phyloP scores from a whole-genome alignment of 1,140 invertebrate species.

The Drosophila leontia region DNA sequence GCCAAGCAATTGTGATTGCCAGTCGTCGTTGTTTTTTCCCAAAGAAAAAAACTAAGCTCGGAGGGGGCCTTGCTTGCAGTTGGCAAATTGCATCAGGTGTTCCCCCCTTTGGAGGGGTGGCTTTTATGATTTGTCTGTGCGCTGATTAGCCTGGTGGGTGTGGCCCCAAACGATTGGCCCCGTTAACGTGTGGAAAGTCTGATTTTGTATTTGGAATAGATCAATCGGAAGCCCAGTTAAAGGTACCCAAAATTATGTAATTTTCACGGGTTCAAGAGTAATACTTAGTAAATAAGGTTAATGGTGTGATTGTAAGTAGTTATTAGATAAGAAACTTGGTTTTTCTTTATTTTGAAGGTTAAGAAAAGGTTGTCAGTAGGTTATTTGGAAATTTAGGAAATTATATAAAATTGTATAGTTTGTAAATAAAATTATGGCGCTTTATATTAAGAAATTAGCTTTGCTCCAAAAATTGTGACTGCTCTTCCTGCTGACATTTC shows the following conservation, averaged over 20 bases:
- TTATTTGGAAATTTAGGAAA: not conserved
- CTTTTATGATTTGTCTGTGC: conserved; percentile 74
- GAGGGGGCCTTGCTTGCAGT: conserved; percentile 47
- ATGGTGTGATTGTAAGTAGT: not conserved
- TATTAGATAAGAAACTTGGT: not conserved
- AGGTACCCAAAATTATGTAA: conserved; percentile 10
- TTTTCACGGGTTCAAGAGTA: not conserved
- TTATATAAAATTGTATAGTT: not conserved
- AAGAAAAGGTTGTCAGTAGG: too few relatives aligned
- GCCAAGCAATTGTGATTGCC: conserved; percentile 80
- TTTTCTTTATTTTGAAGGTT: not conserved
- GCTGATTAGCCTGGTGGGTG: conserved; percentile 73
- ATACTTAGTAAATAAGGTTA: conserved; percentile 13
- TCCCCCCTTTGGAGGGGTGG: conserved; percentile 22
- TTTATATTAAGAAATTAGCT: not conserved
- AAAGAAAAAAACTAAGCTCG: conserved; percentile 12
- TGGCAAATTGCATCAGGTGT: conserved; percentile 80
- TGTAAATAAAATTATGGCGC: not conserved
- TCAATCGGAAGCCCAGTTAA: conserved; percentile 22
- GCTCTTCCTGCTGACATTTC: conserved; percentile 8
- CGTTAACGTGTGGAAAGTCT: conserved; percentile 49
- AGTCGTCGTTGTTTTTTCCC: conserved; percentile 45
- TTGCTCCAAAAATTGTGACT: too few relatives aligned
- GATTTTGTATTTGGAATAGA: conserved; percentile 8
- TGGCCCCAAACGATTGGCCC: conserved; percentile 70